Conservation (phyloP, 1,140 invertebrate genomes). For the Drosophila burlai region DNA sequence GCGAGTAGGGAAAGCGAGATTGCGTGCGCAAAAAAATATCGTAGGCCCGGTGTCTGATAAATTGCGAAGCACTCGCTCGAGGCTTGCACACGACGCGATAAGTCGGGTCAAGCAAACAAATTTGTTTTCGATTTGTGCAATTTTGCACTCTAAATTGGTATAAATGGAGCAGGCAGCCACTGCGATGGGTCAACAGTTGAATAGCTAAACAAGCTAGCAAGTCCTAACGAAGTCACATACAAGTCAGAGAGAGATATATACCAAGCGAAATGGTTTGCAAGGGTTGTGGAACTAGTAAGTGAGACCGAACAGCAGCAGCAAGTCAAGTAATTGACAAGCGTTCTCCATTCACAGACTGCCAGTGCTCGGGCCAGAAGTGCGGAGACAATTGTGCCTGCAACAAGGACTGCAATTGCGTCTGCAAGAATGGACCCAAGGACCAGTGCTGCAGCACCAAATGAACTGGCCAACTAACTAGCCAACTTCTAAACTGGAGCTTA, state of each 20-base stretch:
- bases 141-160: slow-evolving; percentile 54
- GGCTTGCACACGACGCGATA: slow-evolving; percentile 63
- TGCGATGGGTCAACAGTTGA: slow-evolving; percentile 44
- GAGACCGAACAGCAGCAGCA: neutral
- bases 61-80: slow-evolving; percentile 29
- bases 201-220: slow-evolving; percentile 32
- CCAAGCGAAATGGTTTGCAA: slow-evolving; percentile 59
- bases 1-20: slow-evolving; percentile 19
- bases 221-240: slow-evolving; percentile 13
- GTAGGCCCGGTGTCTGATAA: slow-evolving; percentile 29
- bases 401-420: slow-evolving; percentile 64
- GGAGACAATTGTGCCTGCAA: slow-evolving; percentile 65
- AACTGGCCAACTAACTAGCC: slow-evolving; percentile 22
- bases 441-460: slow-evolving; percentile 69
- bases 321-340: slow-evolving; percentile 21
- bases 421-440: slow-evolving; percentile 69
- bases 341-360: slow-evolving; percentile 48
- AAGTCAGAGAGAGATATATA: slow-evolving; percentile 7
- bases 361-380: slow-evolving; percentile 57
- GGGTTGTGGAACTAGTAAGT: slow-evolving; percentile 66
- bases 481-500: slow-evolving; percentile 25
- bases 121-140: slow-evolving; percentile 37
- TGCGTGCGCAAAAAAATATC: slow-evolving; percentile 59
- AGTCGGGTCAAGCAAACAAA: slow-evolving; percentile 30
- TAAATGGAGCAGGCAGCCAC: slow-evolving; percentile 24